Conservation (phyloP, 2,888 invertebrate species). For the Plutella xylostella region DNA sequence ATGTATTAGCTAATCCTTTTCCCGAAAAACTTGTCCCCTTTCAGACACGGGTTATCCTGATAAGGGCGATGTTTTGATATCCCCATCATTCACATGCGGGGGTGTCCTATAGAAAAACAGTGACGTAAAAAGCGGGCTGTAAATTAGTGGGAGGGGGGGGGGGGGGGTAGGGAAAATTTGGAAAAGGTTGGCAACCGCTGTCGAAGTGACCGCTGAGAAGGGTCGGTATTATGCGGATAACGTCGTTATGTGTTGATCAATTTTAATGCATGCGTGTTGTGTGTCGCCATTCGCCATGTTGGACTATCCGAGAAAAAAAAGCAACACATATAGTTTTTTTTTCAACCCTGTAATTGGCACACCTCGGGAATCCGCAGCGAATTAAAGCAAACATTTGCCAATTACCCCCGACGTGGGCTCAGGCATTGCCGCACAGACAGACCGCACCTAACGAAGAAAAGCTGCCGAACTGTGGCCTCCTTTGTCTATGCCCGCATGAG, state of each 20-base stretch:
- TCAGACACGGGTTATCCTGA: constrained; percentile 31
- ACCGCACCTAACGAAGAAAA: constrained; percentile 1
- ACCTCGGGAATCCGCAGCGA: not conserved
- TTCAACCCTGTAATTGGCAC: not conserved
- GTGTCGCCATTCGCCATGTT: not conserved
- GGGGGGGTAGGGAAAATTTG: constrained; percentile 33
- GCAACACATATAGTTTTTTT: not conserved
- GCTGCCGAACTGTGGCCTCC: not conserved
- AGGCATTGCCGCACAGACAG: not conserved
- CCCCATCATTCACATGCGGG: constrained; percentile 54
- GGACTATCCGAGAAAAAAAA: not conserved
- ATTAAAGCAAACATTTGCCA: constrained; percentile 2
- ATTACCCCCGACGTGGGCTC: not conserved
- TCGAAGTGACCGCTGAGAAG: constrained; percentile 69
- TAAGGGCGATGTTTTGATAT: constrained; percentile 67
- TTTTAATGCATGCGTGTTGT: constrained; percentile 43
- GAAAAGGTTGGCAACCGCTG: constrained; percentile 58
- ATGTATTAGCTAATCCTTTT: constrained; percentile 54
- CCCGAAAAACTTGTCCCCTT: constrained; percentile 46
- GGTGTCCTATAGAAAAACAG: constrained; percentile 66
- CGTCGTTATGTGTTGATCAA: constrained; percentile 69
- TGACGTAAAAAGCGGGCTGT: constrained; percentile 67
- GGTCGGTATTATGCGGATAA: constrained; percentile 65
- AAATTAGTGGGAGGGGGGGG: constrained; percentile 38
- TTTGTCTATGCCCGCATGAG: constrained; percentile 27